Percentiles rank a stretch among this genome's conserved stretches.
These are phyloP conservation scores for Probosciger aterrimus DNA, from an alignment of 2,113 vertebrate species.

Conservation along the genomic window DNA sequence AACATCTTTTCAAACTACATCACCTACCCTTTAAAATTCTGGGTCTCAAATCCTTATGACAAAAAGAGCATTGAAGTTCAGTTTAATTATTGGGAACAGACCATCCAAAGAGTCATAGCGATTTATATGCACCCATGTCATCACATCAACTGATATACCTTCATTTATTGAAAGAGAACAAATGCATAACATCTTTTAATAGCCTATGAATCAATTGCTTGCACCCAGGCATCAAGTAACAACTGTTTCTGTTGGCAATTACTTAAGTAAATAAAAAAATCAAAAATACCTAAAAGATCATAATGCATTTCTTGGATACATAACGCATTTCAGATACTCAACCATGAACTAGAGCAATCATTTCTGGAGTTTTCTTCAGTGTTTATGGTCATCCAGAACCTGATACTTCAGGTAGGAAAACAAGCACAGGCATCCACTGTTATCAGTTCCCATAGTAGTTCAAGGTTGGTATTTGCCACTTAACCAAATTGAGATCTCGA, in stretches of 20 bases:
- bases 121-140: background rate
- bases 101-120: background rate
- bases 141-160: background rate
- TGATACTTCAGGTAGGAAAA: background rate
- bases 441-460: background rate
- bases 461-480: background rate
- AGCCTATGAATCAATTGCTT: background rate
- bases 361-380: background rate
- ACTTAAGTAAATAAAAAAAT: background rate
- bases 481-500: background rate
- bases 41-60: background rate
- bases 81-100: background rate
- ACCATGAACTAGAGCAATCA: background rate
- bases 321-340: background rate
- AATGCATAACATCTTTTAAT: background rate
- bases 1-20: background rate
- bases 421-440: accelerated
- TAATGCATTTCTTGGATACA: background rate
- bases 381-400: background rate
- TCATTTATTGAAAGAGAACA: background rate
- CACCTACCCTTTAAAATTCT: background rate
- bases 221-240: background rate
- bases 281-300: background rate
- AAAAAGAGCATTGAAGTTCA: background rate
- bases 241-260: background rate